Evolutionary conservation across 2,797 vertebrate species (phyloP).

Genomic region (Catamblyrhynchus diadema): DNA sequence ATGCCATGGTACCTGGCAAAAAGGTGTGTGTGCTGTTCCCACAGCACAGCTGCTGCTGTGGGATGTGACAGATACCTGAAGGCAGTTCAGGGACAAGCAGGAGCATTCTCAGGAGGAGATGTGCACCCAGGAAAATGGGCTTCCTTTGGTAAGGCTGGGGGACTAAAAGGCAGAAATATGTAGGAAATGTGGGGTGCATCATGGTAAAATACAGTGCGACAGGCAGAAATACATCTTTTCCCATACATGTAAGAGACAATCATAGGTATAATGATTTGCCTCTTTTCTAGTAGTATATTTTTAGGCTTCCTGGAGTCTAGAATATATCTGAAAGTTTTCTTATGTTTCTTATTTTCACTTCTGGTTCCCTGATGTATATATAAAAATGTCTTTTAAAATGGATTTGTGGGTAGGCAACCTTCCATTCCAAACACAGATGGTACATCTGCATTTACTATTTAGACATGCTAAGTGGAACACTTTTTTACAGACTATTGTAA

Average conservation of each 20-base stretch:
- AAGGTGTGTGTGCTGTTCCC: too few species aligned
- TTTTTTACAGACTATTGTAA: background rate
- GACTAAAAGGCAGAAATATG: background rate
- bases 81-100: background rate
- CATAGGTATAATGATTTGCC: background rate
- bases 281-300: background rate
- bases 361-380: background rate
- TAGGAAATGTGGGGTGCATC: background rate
- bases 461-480: background rate
- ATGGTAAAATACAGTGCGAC: background rate
- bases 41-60: background rate
- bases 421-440: constrained; percentile 12
- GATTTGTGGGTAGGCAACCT: background rate
- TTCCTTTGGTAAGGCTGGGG: background rate
- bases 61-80: background rate
- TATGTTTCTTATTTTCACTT: background rate
- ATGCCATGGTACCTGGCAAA: background rate
- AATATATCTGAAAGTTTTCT: background rate
- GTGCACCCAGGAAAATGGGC: background rate
- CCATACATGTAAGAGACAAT: background rate
- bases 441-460: constrained; percentile 40
- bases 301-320: background rate
- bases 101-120: background rate
- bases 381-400: constrained; percentile 23
- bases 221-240: background rate